These are phyloP conservation scores for Ephialtes manifestator DNA, from an alignment of 2,888 invertebrate genomes.

Conservation along the genomic window DNA sequence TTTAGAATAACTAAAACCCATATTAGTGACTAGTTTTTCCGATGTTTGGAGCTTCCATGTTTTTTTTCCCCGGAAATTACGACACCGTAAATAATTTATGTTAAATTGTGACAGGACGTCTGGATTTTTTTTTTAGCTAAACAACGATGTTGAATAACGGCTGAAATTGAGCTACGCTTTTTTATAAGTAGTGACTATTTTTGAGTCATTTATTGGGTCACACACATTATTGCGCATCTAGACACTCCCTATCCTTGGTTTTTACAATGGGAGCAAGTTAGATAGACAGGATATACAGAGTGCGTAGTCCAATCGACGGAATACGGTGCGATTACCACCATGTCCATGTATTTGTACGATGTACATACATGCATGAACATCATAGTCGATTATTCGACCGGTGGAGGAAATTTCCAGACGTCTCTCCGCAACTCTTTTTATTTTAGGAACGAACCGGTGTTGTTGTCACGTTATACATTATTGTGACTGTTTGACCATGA, in stretches of 20 bases:
- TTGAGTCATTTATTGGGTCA: background rate
- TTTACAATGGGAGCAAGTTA: background rate
- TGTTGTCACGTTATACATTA: background rate
- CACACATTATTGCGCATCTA: background rate
- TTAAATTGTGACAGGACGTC: no score
- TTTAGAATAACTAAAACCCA: no score
- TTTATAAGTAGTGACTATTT: background rate
- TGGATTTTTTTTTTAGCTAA: no score
- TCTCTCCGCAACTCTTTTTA: background rate
- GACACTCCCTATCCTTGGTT: background rate
- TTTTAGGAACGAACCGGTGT: background rate
- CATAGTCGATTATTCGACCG: conserved; percentile 1
- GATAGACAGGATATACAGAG: background rate
- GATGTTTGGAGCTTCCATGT: no score
- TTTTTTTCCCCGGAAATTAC: no score
- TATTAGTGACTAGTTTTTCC: no score
- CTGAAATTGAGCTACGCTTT: background rate
- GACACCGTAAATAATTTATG: no score
- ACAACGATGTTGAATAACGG: no score
- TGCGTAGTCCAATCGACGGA: background rate
- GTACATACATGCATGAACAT: background rate
- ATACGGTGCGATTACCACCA: background rate
- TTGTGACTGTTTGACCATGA: background rate
- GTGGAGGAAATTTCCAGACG: conserved; percentile 14
- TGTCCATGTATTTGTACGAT: background rate